Evolutionary conservation across 92 coral and sea anemone genomes (phyloP).

Genomic region (Zoanthus sociatus): DNA sequence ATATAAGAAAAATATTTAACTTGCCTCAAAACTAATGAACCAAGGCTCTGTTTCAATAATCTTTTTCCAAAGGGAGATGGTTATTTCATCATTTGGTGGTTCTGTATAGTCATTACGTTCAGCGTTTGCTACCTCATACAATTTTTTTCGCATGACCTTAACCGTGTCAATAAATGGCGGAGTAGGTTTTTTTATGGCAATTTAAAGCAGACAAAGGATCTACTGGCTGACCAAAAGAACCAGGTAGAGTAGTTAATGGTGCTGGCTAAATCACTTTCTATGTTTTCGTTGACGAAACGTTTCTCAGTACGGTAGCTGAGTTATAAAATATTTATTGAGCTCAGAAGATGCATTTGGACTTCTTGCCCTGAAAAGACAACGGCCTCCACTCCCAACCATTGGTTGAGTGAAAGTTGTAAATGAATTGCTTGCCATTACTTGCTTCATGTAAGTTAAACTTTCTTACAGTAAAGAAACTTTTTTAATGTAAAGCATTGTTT

Average conservation of each 20-base stretch:
- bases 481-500: not conserved
- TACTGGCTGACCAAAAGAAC: constrained; percentile 3
- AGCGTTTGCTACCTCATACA: not conserved
- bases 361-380: constrained; percentile 6
- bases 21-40: constrained; percentile 3
- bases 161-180: not conserved
- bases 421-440: not conserved
- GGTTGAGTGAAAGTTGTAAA: not conserved
- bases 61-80: not conserved
- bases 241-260: not conserved
- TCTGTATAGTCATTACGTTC: too few relatives aligned
- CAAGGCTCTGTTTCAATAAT: not conserved
- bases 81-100: not conserved
- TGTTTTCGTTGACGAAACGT: constrained; percentile 6
- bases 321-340: not conserved
- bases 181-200: not conserved
- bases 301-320: not conserved
- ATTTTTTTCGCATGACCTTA: not conserved
- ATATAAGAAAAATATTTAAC: not conserved
- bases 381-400: not conserved
- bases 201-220: not conserved
- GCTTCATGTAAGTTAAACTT: too few relatives aligned
- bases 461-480: not conserved
- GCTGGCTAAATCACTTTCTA: not conserved
- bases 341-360: not conserved